phyloP scores from a whole-genome alignment of 2,113 vertebrate genomes.

The Brachypteracias leptosomus region DNA sequence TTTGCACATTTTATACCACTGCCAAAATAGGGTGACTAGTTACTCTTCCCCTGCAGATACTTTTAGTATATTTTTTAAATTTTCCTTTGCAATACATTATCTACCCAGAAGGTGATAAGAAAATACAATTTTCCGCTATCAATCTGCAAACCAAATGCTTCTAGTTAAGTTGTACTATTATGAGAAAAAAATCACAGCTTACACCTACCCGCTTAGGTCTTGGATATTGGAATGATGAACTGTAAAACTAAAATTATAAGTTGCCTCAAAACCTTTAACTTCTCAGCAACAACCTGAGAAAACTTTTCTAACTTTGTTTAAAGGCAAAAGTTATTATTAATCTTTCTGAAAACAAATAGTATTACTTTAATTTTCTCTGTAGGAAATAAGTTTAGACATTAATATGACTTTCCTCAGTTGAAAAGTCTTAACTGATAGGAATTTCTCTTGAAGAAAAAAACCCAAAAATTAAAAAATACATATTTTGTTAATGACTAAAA shows the following conservation, averaged over 20 bases:
- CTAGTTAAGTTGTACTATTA: not conserved
- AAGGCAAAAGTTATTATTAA: not conserved
- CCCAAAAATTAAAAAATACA: accelerated
- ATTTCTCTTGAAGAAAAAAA: not conserved
- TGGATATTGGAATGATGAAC: not conserved
- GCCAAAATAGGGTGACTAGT: not conserved
- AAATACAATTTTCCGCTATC: not conserved
- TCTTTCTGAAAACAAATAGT: not conserved
- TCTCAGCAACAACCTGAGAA: not conserved
- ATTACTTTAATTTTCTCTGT: not conserved
- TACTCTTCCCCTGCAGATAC: not conserved
- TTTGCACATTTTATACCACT: not conserved
- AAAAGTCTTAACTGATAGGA: not conserved
- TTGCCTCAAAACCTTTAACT: not conserved
- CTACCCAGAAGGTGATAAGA: not conserved
- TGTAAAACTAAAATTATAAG: not conserved
- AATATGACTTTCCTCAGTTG: not conserved
- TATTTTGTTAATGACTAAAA: not conserved
- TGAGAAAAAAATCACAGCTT: not conserved
- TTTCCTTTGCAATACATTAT: not conserved
- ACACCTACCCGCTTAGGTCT: not conserved
- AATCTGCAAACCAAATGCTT: not conserved
- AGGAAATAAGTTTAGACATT: not conserved
- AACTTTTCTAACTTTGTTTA: not conserved
- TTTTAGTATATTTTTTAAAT: not conserved